These are phyloP conservation scores for Gobiocypris rarus DNA, from an alignment of 2,113 vertebrate genomes.

Conservation along the genomic window DNA sequence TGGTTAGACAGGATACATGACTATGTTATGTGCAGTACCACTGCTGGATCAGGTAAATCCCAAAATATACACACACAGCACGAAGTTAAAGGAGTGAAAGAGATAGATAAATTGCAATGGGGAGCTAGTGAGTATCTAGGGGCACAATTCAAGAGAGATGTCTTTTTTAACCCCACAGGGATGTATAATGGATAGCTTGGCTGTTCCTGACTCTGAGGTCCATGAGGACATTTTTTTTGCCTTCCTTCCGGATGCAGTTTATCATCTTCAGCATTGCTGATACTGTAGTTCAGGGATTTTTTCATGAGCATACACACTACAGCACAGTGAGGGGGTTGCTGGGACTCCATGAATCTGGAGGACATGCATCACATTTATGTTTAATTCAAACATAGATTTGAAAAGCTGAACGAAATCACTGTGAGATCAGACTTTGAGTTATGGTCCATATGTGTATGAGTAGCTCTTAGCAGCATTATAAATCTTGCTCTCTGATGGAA, in stretches of 20 bases:
- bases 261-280: conserved; percentile 37
- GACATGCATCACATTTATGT: conserved; percentile 37
- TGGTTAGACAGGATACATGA: not conserved
- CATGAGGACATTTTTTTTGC: not conserved
- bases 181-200: conserved; percentile 22
- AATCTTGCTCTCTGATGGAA: conserved; percentile 34
- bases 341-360: not conserved
- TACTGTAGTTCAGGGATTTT: conserved; percentile 13
- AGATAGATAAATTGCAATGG: not conserved
- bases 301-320: not conserved
- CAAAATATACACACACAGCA: not conserved
- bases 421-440: conserved; percentile 38
- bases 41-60: not conserved
- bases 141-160: conserved; percentile 11
- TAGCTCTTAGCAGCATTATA: conserved; percentile 28
- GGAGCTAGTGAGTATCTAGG: not conserved
- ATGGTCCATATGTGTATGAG: conserved; percentile 1
- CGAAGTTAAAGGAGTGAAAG: not conserved
- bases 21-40: not conserved
- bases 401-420: not conserved
- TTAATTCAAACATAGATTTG: conserved; percentile 27
- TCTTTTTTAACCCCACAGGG: conserved; percentile 14
- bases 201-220: conserved; percentile 8
- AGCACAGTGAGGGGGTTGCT: not conserved
- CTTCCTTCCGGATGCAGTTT: conserved; percentile 26